These are phyloP conservation scores for Anomalospiza imberbis DNA, from an alignment of 2,797 vertebrate species.

Conservation along the genomic window DNA sequence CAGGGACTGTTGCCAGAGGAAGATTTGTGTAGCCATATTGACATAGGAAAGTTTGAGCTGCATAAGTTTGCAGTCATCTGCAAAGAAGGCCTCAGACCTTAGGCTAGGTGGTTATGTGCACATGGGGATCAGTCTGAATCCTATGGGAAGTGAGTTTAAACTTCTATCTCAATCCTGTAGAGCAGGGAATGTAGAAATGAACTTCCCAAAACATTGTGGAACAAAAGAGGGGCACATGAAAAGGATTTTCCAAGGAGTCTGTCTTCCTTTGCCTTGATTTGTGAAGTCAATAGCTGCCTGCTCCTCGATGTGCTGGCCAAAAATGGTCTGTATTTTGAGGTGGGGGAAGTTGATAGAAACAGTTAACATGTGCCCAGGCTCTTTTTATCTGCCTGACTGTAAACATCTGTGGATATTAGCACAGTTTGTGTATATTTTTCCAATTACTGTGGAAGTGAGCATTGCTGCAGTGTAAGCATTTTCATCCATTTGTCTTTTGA, in stretches of 20 bases:
- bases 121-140: neutral
- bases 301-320: neutral
- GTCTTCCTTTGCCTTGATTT: neutral
- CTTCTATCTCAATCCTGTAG: neutral
- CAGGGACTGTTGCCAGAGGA: neutral
- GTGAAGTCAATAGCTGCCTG: neutral
- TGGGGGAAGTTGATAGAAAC: slow-evolving; percentile 6
- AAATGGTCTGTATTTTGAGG: neutral
- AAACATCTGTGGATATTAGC: slow-evolving; percentile 51
- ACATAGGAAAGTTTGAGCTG: neutral
- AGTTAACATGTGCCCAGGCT: slow-evolving; percentile 7
- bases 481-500: slow-evolving; percentile 44
- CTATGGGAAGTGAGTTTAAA: neutral
- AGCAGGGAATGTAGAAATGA: neutral
- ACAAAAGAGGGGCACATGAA: neutral
- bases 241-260: neutral
- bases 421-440: slow-evolving; percentile 48
- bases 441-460: slow-evolving; percentile 44
- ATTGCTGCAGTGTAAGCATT: slow-evolving; percentile 48
- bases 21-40: neutral
- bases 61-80: neutral
- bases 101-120: neutral
- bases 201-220: neutral
- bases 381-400: slow-evolving; percentile 47
- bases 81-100: neutral